Evolutionary conservation across 2,797 vertebrate genomes (phyloP), one percentile per base, ranked within the genome.

Genomic region (Fratercula arctica): DNA sequence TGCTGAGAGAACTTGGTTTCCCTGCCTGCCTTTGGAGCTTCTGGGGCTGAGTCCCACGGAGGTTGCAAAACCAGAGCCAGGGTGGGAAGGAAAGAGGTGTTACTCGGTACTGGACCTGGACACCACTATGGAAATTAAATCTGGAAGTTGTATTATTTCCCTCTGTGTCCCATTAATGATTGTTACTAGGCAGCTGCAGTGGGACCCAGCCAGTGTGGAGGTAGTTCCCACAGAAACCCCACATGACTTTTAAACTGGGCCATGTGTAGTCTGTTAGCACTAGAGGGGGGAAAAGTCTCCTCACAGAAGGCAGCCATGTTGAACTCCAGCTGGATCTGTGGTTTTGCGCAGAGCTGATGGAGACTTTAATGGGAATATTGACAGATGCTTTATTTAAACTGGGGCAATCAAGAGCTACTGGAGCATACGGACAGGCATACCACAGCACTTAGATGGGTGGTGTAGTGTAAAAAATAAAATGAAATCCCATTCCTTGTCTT

Each of bases 141-240:
- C 75, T 92, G 89, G 68, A 90, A 85, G 63, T 35, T 73, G 54
- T 75, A 72, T 76, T 90, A 37, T 54, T 81, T 79, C 18, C 79
- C 45, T 92, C 66, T 90, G 83, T 59, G 61, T 96, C 67, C 48
- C 33, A 67, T 54, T 87, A 96, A 78, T 46, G 87, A 68, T 19
- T 64, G 81, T 94, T 83, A 83, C 59, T 60, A 79, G 72, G 50
- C 83, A 85, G 67, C 72, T 92, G 87, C 53, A 75, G 41, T 46
- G 54, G 72, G 91, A 95, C 79, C 39, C 61, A 90, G 83, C 31
- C 83, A 85, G 63, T 37, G 72, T 63, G 20, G 20, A 77, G 70
- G 61, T 39, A 59, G 45, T 72, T 96, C 83, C 91, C 89, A 85
- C 82, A 87, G 66, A 87, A 93, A 81, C 56, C 78, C 48, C 66